phyloP scores from a whole-genome alignment of 1,140 invertebrate species.

The Luehdorfia chinensis region DNA sequence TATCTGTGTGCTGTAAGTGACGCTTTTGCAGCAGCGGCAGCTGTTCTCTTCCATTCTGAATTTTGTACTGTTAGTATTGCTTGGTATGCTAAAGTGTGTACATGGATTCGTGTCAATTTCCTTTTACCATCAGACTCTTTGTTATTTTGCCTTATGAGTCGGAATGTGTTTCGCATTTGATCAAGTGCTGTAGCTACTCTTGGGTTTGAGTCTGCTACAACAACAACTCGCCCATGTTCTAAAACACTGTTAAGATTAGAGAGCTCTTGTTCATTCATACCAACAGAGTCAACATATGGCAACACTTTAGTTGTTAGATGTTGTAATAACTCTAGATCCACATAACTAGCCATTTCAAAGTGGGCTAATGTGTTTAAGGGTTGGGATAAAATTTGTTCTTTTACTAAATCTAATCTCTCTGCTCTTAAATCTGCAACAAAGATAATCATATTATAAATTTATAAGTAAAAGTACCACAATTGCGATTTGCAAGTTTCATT shows the following conservation, averaged over 20 bases:
- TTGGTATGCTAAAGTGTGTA: conserved; percentile 93
- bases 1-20: conserved; percentile 90
- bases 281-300: conserved; percentile 89
- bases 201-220: conserved; percentile 88
- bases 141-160: conserved; percentile 72
- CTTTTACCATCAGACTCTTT: conserved; percentile 72
- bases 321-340: conserved; percentile 82
- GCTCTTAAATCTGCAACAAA: conserved; percentile 79
- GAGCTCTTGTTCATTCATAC: conserved; percentile 94
- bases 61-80: conserved; percentile 85
- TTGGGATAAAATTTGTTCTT: conserved; percentile 81
- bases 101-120: conserved; percentile 86
- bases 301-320: conserved; percentile 84
- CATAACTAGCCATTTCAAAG: conserved; percentile 94
- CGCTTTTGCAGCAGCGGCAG: conserved; percentile 89
- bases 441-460: too few relatives aligned
- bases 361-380: conserved; percentile 82
- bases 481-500: too few relatives aligned
- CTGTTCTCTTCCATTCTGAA: conserved; percentile 86
- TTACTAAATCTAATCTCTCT: conserved; percentile 82
- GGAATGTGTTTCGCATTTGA: conserved; percentile 89
- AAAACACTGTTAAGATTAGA: conserved; percentile 86
- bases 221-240: conserved; percentile 83
- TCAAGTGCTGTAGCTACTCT: conserved; percentile 89
- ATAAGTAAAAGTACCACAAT: too few relatives aligned